Evolutionary conservation across 2,888 invertebrate species (phyloP).

Genomic region (Caenorhabditis parvicauda): DNA sequence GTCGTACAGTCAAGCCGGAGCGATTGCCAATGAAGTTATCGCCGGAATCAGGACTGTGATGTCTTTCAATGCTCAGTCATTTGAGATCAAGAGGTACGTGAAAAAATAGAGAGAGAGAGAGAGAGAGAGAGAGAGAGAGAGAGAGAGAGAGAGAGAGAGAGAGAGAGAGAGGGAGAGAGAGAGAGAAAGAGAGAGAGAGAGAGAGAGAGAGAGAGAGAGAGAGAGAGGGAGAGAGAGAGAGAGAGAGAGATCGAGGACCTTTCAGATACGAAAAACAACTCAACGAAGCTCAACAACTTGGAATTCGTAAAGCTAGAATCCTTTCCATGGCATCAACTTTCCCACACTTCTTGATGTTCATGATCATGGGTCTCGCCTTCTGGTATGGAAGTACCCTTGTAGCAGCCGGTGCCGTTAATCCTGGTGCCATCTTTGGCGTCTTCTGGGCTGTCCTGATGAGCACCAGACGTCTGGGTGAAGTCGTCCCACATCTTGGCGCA

Average conservation of each 20-base stretch:
- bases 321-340: conserved; percentile 40
- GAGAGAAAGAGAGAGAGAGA: too few relatives aligned
- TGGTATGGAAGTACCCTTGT: conserved; percentile 52
- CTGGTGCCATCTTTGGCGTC: conserved; percentile 52
- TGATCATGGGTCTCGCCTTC: conserved; percentile 60
- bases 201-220: too few relatives aligned
- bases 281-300: conserved; percentile 58
- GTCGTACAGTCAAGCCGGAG: conserved; percentile 61
- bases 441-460: conserved; percentile 61
- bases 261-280: conserved; percentile 50
- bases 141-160: too few relatives aligned
- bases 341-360: conserved; percentile 62
- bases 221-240: too few relatives aligned
- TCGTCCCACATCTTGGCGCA: conserved; percentile 78
- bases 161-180: too few relatives aligned
- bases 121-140: too few relatives aligned
- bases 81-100: conserved; percentile 53
- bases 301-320: conserved; percentile 59
- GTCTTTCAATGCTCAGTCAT: conserved; percentile 56
- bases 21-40: conserved; percentile 63
- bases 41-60: conserved; percentile 60
- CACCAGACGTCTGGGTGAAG: conserved; percentile 72
- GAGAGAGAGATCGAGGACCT: too few relatives aligned
- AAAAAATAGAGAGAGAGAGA: too few relatives aligned
- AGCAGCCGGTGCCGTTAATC: conserved; percentile 33